A percentile compares a stretch with the other conserved stretches of the same genome.
Conservation (phyloP, 2,797 vertebrate species). For the Falco biarmicus region DNA sequence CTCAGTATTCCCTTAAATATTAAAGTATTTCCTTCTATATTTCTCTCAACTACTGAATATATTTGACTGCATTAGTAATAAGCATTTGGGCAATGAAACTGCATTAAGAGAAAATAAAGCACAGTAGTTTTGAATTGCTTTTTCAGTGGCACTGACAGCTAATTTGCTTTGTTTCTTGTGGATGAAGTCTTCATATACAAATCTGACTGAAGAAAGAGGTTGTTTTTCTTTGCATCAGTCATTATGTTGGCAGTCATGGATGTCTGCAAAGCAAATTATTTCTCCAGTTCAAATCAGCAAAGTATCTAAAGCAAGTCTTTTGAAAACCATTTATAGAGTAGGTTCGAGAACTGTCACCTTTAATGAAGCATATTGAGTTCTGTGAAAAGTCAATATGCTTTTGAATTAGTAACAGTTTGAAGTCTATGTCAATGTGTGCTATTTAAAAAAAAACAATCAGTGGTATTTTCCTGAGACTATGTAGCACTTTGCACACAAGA, state of each 20-base stretch:
- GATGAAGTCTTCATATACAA: not conserved
- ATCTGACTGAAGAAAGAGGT: not conserved
- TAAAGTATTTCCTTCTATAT: not conserved
- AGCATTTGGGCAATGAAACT: not conserved
- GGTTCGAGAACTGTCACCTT: not conserved
- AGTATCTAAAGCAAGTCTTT: not conserved
- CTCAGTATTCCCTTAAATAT: not conserved
- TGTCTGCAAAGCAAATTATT: not conserved
- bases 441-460: not conserved
- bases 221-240: not conserved
- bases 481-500: not conserved
- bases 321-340: not conserved
- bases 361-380: not conserved
- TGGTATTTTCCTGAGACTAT: not conserved
- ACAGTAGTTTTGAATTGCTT: not conserved
- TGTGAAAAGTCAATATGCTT: not conserved
- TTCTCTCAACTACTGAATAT: not conserved
- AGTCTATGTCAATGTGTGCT: not conserved
- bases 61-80: not conserved
- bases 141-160: not conserved
- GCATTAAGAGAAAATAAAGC: not conserved
- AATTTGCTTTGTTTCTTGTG: not conserved
- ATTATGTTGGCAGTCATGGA: not conserved
- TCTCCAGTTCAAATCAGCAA: not conserved
- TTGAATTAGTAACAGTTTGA: not conserved